Percentiles rank a stretch among this genome's conserved stretches.
phyloP scores from a whole-genome alignment of 2,113 vertebrate genomes.

The Neotragus pygmaeus region DNA sequence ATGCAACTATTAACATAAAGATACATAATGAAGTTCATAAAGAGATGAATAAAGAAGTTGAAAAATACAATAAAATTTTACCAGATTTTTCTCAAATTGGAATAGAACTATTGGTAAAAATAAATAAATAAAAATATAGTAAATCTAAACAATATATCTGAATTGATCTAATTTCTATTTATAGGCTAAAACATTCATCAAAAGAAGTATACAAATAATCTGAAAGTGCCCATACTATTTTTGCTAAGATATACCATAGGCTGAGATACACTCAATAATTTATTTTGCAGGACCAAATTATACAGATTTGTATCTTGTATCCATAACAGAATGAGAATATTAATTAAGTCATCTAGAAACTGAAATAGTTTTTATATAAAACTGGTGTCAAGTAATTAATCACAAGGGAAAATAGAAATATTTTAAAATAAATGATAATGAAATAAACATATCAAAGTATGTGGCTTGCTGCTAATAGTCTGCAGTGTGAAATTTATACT shows the following conservation, averaged over 20 bases:
- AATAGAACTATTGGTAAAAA: neutral
- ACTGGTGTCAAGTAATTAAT: neutral
- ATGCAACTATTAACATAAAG: neutral
- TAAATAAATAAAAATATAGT: neutral
- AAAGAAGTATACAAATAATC: neutral
- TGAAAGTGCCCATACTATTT: neutral
- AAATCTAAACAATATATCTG: neutral
- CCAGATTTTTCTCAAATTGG: neutral
- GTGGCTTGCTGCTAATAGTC: neutral
- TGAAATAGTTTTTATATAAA: neutral
- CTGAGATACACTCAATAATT: neutral
- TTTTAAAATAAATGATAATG: neutral
- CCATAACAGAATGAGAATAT: neutral
- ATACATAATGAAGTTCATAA: neutral
- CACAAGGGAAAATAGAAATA: neutral
- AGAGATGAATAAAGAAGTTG: neutral
- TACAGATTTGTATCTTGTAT: neutral
- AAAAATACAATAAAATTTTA: neutral
- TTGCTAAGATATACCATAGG: neutral
- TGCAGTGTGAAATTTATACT: neutral
- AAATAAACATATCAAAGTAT: neutral
- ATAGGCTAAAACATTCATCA: neutral
- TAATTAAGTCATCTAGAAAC: neutral
- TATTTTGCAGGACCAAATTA: neutral
- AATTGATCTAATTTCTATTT: neutral